Conservation (phyloP, 2,113 vertebrate species). For the Hystrix brachyura region DNA sequence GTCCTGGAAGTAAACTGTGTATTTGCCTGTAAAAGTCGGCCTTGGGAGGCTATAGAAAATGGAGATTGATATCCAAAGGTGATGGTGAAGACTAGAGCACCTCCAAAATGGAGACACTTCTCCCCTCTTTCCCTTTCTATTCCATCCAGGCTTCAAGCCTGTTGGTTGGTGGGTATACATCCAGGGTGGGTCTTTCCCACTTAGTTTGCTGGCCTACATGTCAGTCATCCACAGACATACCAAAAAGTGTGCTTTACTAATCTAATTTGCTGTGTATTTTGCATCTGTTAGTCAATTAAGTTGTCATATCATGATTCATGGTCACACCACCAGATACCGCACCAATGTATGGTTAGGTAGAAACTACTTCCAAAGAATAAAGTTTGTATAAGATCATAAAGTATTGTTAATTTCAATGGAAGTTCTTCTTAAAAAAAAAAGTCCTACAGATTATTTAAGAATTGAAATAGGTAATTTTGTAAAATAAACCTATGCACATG, state of each 20-base stretch:
- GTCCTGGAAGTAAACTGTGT: not conserved
- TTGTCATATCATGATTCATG: not conserved
- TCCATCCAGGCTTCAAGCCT: not conserved
- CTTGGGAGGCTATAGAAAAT: not conserved
- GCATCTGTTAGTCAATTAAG: not conserved
- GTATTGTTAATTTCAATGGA: not conserved
- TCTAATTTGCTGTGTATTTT: not conserved
- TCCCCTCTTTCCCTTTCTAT: not conserved
- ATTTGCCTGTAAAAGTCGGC: not conserved
- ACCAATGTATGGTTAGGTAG: not conserved
- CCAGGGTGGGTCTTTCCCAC: not conserved
- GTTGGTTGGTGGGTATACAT: not conserved
- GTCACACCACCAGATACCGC: not conserved
- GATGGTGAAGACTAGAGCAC: not conserved
- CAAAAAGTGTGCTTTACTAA: not conserved
- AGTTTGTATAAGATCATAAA: not conserved
- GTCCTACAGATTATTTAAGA: not conserved
- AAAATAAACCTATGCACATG: not conserved
- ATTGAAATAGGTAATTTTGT: not conserved
- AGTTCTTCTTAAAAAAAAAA: not conserved
- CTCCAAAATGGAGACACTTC: not conserved
- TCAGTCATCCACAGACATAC: not conserved
- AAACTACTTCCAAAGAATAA: slow-evolving; percentile 3
- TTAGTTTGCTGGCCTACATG: not conserved
- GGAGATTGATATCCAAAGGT: not conserved